Base-by-base conservation (phyloP, 2,113 vertebrate genomes). In the Gorsachius goisagi region DNA sequence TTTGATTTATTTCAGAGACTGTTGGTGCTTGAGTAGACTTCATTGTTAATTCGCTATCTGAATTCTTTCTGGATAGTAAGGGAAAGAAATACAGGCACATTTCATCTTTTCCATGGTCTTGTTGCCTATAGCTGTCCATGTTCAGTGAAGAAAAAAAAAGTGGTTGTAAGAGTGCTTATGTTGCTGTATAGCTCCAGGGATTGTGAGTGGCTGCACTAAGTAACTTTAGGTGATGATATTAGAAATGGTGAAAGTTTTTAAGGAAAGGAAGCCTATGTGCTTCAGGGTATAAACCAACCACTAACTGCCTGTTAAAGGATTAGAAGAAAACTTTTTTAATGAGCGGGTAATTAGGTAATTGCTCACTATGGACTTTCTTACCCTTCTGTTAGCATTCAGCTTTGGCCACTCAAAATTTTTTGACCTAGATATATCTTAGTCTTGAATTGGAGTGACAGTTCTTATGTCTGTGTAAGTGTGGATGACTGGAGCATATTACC, bases 281-380 rank as follows among this genome's bases (percentile, higher is more conserved):
- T 75, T 89, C 32, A 69, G 73, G 92, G 15, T 89, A 12, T 72
- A 92, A 93, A 83, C 32, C 52, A 92, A 55, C 86, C 62, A 47
- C 86, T 93, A 94, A 91, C 85, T 85, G 60, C 47, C 69, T 79
- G 35, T 58, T 89, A 72, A 10, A 85, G 39, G 23, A 79, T 89
- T 93, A 90, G 73, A 82, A 82, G 50, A 81, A 82, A 87, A 87
- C 44, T 35, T 92, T 20, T 74, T 77, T 76, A 94, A 94, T 87
- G 80, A 84, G 68, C 44, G 53, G 9, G 26, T 92, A 92, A 92
- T 94, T 72, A 45, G 17, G 23, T 92, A 94, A 89, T 94, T 89
- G 80, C 33, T 93, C 24, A 26, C 28, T 21, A 2, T 72, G 32
- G 39, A 28, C 69, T 87, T 89, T 50, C 39, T 84, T 79, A 23